These are phyloP conservation scores for Siphamia tubifer DNA, from an alignment of 2,113 vertebrate genomes.

Conservation along the genomic window DNA sequence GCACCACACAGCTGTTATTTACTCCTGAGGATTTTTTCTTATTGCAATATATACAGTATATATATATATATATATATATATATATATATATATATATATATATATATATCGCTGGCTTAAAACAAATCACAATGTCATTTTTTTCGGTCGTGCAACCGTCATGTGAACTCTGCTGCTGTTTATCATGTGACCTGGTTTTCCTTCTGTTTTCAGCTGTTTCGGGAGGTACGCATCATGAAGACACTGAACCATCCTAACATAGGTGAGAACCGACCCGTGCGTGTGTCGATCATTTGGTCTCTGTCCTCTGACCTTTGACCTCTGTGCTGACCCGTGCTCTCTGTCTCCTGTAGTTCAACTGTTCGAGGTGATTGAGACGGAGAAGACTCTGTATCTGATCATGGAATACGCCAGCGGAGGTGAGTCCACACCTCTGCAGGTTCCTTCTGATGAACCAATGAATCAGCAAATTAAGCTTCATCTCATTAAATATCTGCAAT, in stretches of 20 bases:
- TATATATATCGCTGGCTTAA: too few relatives aligned
- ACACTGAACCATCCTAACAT: conserved; percentile 90
- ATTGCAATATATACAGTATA: too few relatives aligned
- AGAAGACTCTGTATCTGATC: conserved; percentile 89
- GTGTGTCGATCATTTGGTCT: background rate
- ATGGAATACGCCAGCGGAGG: conserved; percentile 92
- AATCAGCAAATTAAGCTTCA: too few relatives aligned
- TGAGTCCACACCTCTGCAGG: conserved; percentile 57
- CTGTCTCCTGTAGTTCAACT: conserved; percentile 80
- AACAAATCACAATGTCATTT: too few relatives aligned
- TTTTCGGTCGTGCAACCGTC: too few relatives aligned
- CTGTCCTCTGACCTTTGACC: background rate
- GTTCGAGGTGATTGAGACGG: conserved; percentile 89
- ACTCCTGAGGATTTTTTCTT: too few relatives aligned
- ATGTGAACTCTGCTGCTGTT: too few relatives aligned
- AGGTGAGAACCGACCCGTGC: conserved; percentile 77
- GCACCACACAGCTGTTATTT: too few relatives aligned
- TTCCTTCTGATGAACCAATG: too few relatives aligned
- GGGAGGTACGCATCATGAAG: conserved; percentile 92
- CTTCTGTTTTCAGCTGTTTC: conserved; percentile 79
- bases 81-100: too few relatives aligned
- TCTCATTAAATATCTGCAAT: too few relatives aligned
- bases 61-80: too few relatives aligned
- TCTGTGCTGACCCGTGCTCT: background rate
- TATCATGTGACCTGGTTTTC: background rate